Percentiles rank a stretch among this genome's conserved stretches.
Conservation (phyloP, 2,113 vertebrate species). For the Petaurus breviceps region DNA sequence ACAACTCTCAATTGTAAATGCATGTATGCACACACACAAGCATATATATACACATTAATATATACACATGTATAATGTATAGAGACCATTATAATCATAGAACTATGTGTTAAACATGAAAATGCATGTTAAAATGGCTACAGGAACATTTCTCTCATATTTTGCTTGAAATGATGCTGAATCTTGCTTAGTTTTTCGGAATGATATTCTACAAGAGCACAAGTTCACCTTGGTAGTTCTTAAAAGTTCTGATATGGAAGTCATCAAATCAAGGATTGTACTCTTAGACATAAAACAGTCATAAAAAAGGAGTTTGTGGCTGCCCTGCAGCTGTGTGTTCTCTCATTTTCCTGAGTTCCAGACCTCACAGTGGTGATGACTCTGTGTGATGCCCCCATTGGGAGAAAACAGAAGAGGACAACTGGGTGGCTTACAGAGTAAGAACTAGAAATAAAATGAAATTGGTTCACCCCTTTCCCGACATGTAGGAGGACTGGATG, state of each 20-base stretch:
- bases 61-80: background rate
- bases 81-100: background rate
- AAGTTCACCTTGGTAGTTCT: background rate
- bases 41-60: too few relatives aligned
- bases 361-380: constrained; percentile 12
- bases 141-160: background rate
- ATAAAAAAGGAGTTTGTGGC: constrained; percentile 8
- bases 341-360: constrained; percentile 47
- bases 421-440: constrained; percentile 9
- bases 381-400: constrained; percentile 9
- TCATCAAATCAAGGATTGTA: constrained; percentile 14
- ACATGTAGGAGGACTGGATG: background rate
- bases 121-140: background rate
- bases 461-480: background rate
- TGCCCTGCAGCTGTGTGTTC: background rate
- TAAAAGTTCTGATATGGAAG: background rate
- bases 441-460: constrained; percentile 53
- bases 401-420: constrained; percentile 19
- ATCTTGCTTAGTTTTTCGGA: background rate
- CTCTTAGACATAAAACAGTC: constrained; percentile 26
- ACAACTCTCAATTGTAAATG: background rate
- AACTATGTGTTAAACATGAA: background rate
- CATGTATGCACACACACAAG: background rate
- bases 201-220: background rate
- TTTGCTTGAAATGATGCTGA: background rate